Evolutionary conservation across 1,140 invertebrate genomes (phyloP), one percentile per base, ranked within the genome.

Genomic region (Pogonognathellus flavescens): DNA sequence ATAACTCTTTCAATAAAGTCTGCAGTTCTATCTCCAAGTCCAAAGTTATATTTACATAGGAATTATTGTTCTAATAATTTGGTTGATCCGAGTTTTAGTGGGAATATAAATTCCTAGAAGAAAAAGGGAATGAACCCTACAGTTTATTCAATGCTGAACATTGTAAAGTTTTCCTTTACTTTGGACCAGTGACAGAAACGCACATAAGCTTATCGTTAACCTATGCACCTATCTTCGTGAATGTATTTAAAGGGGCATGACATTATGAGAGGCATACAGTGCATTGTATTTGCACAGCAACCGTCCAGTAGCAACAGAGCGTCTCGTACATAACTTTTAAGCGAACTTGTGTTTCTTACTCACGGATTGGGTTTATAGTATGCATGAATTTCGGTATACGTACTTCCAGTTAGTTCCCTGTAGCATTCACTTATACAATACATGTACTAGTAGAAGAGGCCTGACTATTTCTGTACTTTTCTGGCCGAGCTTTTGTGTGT

Each of bases 181-280:
- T 76, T 76, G 70, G 70, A 41, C 3, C 41, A 16, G 70, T 76
- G 70, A 76, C 70, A 76, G 70, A 76, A 76, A 76, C 31, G 31
- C 70, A n/a, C 41, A 49, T 41, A 31, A 49, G 25, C n/a, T 13
- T 57, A 57, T 4, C 11, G n/a, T 8, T 76, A 50, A n/a, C 59
- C 59, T n/a, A 13, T 41, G 31, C 31, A 41, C 31, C 31, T 3
- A 41, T 41, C 31, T 41, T 41, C 31, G 31, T 41, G 31, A 6
- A 41, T 41, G 31, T 41, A 60, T 18, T 5, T 10, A 20, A 20
- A 66, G 62, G 62, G 25, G 10, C 53, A 25, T 66, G 22, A 66
- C 22, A 20, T 66, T 66, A 55, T 66, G 62, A 66, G 25, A 66
- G 1, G 31, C 31, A 41, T 41, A 41, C 31, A 41, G 31, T 41